phyloP scores from a whole-genome alignment of 2,888 invertebrate species.

The Ecdyonurus torrentis region DNA sequence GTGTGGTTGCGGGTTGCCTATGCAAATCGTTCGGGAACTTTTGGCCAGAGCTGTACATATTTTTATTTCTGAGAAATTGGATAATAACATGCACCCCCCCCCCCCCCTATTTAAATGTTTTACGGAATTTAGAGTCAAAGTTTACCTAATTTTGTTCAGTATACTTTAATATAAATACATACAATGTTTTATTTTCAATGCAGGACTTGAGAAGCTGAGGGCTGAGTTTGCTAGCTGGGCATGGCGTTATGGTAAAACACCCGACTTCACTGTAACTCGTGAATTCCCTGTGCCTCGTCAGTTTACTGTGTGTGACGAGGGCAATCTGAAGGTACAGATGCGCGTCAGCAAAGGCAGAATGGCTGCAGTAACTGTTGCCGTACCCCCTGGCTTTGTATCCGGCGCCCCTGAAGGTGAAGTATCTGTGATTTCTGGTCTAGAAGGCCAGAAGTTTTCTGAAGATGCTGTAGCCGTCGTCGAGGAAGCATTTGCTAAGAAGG shows the following conservation, averaged over 20 bases:
- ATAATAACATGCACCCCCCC: too few species aligned
- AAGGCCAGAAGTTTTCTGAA: slow-evolving; percentile 46
- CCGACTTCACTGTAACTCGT: slow-evolving; percentile 58
- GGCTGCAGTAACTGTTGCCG: slow-evolving; percentile 42
- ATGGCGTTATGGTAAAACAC: slow-evolving; percentile 78
- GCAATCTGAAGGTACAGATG: slow-evolving; percentile 37
- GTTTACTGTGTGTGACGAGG: slow-evolving; percentile 10
- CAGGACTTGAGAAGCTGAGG: slow-evolving; percentile 52
- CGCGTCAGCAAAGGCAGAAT: slow-evolving; percentile 47
- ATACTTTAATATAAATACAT: too few species aligned
- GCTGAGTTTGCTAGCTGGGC: slow-evolving; percentile 62
- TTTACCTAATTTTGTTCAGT: too few species aligned
- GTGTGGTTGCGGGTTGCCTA: too few species aligned
- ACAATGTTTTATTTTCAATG: too few species aligned
- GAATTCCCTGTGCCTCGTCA: slow-evolving; percentile 38
- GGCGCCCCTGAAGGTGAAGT: slow-evolving; percentile 43
- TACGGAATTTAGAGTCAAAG: too few species aligned
- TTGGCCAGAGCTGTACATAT: too few species aligned
- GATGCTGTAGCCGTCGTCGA: slow-evolving; percentile 42
- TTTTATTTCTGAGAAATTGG: too few species aligned
- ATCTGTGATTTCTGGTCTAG: slow-evolving; percentile 43
- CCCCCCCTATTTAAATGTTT: too few species aligned
- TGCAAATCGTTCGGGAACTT: too few species aligned
- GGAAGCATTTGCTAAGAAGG: slow-evolving; percentile 17
- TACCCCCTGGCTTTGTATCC: slow-evolving; percentile 39